Conservation (phyloP, 2,113 vertebrate species). For the Miniopterus natalensis region DNA sequence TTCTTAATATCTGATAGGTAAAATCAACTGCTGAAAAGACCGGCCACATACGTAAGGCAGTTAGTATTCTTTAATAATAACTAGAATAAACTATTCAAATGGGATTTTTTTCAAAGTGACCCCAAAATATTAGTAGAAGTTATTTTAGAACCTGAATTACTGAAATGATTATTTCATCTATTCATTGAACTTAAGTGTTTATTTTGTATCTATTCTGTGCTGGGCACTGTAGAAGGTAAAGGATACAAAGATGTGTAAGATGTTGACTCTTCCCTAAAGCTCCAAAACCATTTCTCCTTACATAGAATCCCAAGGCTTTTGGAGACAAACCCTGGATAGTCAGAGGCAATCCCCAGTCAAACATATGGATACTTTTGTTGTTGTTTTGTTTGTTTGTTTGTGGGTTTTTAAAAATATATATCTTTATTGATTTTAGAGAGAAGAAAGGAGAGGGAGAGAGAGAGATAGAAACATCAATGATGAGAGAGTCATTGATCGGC, state of each 20-base stretch:
- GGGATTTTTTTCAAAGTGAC: neutral
- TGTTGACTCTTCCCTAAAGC: neutral
- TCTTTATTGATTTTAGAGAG: no score
- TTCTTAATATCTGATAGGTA: slow-evolving; percentile 56
- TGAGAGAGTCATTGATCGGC: no score
- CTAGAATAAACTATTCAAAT: slow-evolving; percentile 41
- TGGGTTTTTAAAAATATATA: no score
- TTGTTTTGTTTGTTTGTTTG: no score
- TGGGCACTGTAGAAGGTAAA: neutral
- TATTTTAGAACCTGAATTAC: slow-evolving; percentile 55
- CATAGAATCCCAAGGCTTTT: slow-evolving; percentile 43
- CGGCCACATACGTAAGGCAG: neutral
- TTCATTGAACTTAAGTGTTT: slow-evolving; percentile 24
- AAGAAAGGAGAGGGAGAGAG: no score
- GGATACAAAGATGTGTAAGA: slow-evolving; percentile 17
- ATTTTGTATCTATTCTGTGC: neutral
- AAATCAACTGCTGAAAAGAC: slow-evolving; percentile 57
- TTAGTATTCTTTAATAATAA: slow-evolving; percentile 36
- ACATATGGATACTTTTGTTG: neutral
- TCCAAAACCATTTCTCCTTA: slow-evolving; percentile 30
- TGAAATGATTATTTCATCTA: slow-evolving; percentile 40
- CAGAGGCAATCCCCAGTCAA: slow-evolving; percentile 11
- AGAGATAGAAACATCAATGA: no score
- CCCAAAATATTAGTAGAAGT: neutral
- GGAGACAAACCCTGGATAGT: neutral